A percentile compares a stretch with the other conserved stretches of the same genome.
Evolutionary conservation across 64 coral and sea anemone species (phyloP).

Genomic region (Stylophora pistillata): DNA sequence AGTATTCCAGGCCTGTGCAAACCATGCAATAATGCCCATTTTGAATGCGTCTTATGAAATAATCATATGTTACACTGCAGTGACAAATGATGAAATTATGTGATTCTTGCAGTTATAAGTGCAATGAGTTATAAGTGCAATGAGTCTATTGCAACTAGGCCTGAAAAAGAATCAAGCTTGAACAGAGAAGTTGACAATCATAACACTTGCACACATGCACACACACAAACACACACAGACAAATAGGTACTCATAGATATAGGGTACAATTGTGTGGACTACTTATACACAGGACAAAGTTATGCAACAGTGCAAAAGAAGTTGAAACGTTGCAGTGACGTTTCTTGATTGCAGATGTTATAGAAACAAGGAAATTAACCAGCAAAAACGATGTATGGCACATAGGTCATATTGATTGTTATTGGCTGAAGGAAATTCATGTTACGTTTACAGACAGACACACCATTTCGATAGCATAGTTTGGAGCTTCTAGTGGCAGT

Average conservation of each 20-base stretch:
- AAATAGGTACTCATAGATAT: constrained; percentile 4
- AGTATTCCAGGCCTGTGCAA: too few relatives aligned
- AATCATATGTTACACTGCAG: constrained; percentile 13
- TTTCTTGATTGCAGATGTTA: constrained; percentile 14
- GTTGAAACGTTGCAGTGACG: constrained; percentile 1
- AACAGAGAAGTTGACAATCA: too few relatives aligned
- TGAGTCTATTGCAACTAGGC: constrained; percentile 8
- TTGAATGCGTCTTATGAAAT: not conserved
- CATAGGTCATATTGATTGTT: too few relatives aligned
- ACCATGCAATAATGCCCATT: constrained; percentile 6
- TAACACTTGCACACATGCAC: too few relatives aligned
- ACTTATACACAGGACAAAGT: constrained; percentile 14
- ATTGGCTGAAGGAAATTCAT: not conserved
- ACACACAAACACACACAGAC: not conserved
- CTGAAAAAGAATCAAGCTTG: too few relatives aligned
- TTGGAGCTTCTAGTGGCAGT: constrained; percentile 8
- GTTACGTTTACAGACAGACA: not conserved
- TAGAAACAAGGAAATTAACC: not conserved
- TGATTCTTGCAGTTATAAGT: constrained; percentile 10
- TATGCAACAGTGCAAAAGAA: not conserved
- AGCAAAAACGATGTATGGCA: too few relatives aligned
- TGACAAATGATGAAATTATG: constrained; percentile 11
- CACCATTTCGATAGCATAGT: not conserved
- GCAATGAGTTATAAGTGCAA: too few relatives aligned
- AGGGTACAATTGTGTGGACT: constrained; percentile 10